Percentiles rank a stretch among this genome's conserved stretches.
These are phyloP conservation scores for Lepus americanus DNA, from an alignment of 2,113 vertebrate genomes.

Conservation along the genomic window DNA sequence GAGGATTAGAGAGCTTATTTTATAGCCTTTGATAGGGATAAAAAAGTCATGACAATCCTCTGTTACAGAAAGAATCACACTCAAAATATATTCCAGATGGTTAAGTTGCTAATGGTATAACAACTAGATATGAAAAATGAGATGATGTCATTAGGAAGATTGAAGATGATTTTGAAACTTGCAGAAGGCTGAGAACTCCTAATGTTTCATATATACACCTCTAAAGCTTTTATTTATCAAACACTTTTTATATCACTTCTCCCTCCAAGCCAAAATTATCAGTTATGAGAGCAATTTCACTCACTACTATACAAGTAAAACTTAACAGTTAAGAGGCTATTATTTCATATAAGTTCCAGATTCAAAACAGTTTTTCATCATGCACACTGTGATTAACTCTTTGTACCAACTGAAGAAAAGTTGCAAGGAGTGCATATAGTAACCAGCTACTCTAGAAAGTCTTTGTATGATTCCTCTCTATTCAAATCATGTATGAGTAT, in stretches of 20 bases:
- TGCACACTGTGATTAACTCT: neutral
- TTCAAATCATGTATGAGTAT: neutral
- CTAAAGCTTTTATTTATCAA: neutral
- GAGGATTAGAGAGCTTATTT: slow-evolving; percentile 21
- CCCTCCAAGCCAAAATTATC: neutral
- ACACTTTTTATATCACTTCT: neutral
- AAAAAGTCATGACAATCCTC: neutral
- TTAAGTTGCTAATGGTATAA: neutral
- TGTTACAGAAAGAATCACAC: neutral
- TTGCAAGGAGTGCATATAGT: neutral
- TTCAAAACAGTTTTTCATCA: neutral
- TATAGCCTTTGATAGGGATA: neutral
- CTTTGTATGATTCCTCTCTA: neutral
- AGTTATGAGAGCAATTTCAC: neutral
- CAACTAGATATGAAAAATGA: neutral
- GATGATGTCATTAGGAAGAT: neutral
- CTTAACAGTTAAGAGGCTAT: neutral
- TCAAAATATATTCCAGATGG: neutral
- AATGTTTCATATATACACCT: neutral
- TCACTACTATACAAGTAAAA: neutral
- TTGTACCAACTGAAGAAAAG: neutral
- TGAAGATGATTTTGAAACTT: neutral
- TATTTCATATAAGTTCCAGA: neutral
- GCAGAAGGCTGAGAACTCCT: neutral
- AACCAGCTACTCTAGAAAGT: neutral